Base-by-base conservation (phyloP, 2,113 vertebrate genomes). In the Anoplopoma fimbria region DNA sequence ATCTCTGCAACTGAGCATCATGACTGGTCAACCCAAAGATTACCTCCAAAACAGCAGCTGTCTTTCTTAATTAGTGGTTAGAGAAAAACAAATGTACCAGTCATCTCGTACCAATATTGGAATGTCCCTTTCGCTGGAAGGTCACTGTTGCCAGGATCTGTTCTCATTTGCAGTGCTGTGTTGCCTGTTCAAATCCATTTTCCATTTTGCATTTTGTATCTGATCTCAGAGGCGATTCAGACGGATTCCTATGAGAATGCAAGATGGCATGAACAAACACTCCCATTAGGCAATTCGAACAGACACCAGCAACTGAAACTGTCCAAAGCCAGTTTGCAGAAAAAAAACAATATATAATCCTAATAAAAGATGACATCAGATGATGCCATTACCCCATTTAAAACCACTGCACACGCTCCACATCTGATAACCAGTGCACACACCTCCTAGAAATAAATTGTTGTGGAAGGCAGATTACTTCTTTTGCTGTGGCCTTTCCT, bases 391-490 rank as follows among this genome's bases (percentile, higher is more conserved):
- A 29, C 34, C n/a, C 9, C 9, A 14, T 61, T 34, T 69, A 21
- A 80, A 74, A 49, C 1, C 10, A 34, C 47, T 68, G 23, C 45
- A 31, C 68, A 72, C 13, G 38, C 21, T 73, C 38, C 25, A 0
- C 2, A 27, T 27, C 9, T 17, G 62, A 27, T 19, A 36, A 68
- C n/a, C 49, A 38, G 31, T 34, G 17, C 42, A 34, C 4, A 49
- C 33, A 75, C 64, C 29, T 13, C 17, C 19, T 25, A 62, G 47
- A 25, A 49, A 7, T 23, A 51, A 36, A 38, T 21, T 82, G 60
- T 84, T 80, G 69, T 63, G 51, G 10, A 65, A 69, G 19, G 65
- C 53, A 75, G 33, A 63, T 63, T 69, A 68, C 64, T 74, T 49
- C 27, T 72, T 80, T 78, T 38, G 33, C 31, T 77, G 9, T 51